These are phyloP conservation scores for Rhyzopertha dominica DNA, from an alignment of 1,140 invertebrate species.

Conservation along the genomic window DNA sequence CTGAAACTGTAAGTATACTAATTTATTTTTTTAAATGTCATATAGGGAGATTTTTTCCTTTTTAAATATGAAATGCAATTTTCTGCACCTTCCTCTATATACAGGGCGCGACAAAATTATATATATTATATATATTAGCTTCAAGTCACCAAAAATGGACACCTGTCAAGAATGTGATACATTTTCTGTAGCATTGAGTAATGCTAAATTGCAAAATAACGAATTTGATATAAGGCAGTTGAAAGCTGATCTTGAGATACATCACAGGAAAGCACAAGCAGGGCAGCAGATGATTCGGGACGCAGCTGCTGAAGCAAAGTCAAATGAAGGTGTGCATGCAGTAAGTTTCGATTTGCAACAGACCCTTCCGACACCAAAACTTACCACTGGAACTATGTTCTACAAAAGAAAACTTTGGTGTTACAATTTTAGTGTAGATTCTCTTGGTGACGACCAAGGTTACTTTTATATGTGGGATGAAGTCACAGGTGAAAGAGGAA, in stretches of 20 bases:
- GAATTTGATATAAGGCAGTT: not conserved
- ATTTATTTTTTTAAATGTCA: too few species aligned
- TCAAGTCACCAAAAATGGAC: slow-evolving; percentile 1
- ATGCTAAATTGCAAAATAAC: not conserved
- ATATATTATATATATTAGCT: too few species aligned
- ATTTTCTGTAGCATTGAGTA: not conserved
- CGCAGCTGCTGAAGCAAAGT: not conserved
- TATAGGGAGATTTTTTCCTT: too few species aligned
- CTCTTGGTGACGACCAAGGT: not conserved
- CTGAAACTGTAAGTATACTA: too few species aligned
- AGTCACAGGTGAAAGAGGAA: too few species aligned
- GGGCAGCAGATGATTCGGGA: not conserved
- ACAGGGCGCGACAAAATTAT: too few species aligned
- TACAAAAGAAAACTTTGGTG: slow-evolving; percentile 5
- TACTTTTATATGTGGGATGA: too few species aligned
- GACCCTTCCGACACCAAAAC: slow-evolving; percentile 1
- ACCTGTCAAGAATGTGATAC: not conserved
- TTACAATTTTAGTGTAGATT: slow-evolving; percentile 7
- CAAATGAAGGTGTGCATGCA: slow-evolving; percentile 1
- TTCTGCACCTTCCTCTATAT: too few species aligned
- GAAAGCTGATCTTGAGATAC: too few species aligned
- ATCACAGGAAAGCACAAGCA: not conserved
- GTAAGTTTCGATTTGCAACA: slow-evolving; percentile 2
- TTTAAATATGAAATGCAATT: too few species aligned
- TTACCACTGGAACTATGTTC: slow-evolving; percentile 1